Base-by-base conservation (phyloP, 2,797 vertebrate species). In the Thunnus albacares region DNA sequence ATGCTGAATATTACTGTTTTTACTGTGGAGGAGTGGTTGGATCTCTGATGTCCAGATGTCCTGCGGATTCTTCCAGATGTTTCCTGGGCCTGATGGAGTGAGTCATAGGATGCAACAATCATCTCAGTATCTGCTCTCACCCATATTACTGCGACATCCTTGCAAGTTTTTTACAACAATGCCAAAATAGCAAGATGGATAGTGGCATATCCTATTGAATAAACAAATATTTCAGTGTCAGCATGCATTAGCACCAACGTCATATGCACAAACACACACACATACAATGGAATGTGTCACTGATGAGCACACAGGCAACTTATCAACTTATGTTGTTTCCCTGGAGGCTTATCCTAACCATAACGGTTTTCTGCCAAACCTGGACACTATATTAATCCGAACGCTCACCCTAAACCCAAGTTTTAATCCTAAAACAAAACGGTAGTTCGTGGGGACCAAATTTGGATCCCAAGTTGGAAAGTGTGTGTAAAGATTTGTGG, bases 41-140 rank as follows among this genome's bases (percentile, higher is more conserved):
- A 30, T 71, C 26, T 52, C 24, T 60, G 14, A 38, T n/a, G 49
- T 43, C 61, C 71, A 67, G 60, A 67, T 85, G 72, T 64, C 62
- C 47, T 45, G 26, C 14, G 53, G 35, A 71, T 75, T 75, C 28
- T 22, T 41, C 56, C 72, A 79, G 72, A 76, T 73, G 63, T 69
- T 71, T 51, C 12, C 13, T 9, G 12, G 18, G 17, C 26, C 14
- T 49, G 20, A 63, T 52, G 45, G 15, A 56, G 22, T 57, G 45
- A 52, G 22, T 67, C 2, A 35, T 22, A 26, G 17, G 56, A 73
- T 10, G 41, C 9, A 20, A 38, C 17, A 38, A n/a, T 55, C 7
- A 60, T 56, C 41, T 49, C 15, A 62, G 6, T 45, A 26, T 57
- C 18, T 52, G 24, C 22, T 66, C 26, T 30, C 28, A 60, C 22